phyloP scores from a whole-genome alignment of 2,888 invertebrate genomes.

The Sialis fuliginosa region DNA sequence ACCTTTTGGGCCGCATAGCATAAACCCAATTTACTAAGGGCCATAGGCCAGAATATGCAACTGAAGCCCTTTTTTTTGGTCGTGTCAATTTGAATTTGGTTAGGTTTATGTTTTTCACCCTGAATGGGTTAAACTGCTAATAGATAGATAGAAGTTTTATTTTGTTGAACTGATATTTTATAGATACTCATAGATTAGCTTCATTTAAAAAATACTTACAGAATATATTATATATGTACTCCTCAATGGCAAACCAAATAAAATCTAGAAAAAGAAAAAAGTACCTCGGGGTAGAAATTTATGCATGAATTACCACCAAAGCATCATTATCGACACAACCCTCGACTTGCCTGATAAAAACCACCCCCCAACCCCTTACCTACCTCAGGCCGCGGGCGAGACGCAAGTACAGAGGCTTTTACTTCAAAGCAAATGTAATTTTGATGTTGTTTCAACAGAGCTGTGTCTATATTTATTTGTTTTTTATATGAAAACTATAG shows the following conservation, averaged over 20 bases:
- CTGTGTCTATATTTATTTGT: not conserved
- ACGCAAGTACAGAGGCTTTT: not conserved
- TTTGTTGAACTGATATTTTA: too few relatives aligned
- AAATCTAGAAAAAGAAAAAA: constrained; percentile 1
- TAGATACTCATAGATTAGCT: too few relatives aligned
- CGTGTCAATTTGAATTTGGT: too few relatives aligned
- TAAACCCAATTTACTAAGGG: too few relatives aligned
- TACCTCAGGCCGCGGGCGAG: not conserved
- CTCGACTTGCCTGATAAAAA: constrained; percentile 10
- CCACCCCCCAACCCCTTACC: not conserved
- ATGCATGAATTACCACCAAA: constrained; percentile 24
- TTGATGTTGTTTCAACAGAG: not conserved
- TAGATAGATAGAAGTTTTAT: too few relatives aligned
- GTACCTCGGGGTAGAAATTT: constrained; percentile 6
- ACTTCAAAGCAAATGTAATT: not conserved
- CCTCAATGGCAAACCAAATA: not conserved
- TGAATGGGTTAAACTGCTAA: too few relatives aligned
- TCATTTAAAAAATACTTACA: too few relatives aligned
- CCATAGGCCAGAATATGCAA: too few relatives aligned
- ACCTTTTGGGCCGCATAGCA: too few relatives aligned
- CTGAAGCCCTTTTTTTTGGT: too few relatives aligned
- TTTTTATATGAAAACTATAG: not conserved
- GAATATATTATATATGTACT: too few relatives aligned
- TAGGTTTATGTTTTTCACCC: too few relatives aligned
- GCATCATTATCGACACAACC: constrained; percentile 21